phyloP scores from a whole-genome alignment of 1,140 invertebrate species.

The Hylaeus anthracinus region DNA sequence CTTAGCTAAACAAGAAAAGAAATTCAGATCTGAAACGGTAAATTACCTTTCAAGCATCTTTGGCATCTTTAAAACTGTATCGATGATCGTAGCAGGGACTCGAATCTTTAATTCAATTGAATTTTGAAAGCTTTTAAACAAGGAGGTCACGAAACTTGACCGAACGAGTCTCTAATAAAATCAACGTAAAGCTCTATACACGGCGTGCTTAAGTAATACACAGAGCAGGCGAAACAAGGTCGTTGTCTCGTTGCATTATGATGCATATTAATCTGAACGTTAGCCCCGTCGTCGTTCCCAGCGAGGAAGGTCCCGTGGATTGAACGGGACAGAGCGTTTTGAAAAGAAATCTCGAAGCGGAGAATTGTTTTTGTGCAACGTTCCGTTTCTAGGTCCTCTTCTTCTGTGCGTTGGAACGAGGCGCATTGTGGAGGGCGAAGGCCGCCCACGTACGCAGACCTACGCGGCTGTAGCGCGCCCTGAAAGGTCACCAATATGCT shows the following conservation, averaged over 20 bases:
- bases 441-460: not conserved
- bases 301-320: not conserved
- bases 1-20: too few relatives aligned
- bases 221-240: not conserved
- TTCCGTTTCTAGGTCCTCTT: conserved; percentile 27
- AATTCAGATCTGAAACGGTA: too few relatives aligned
- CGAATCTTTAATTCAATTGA: too few relatives aligned
- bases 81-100: too few relatives aligned
- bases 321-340: not conserved
- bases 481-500: conserved; percentile 52
- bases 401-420: conserved; percentile 17
- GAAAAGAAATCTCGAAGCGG: conserved; percentile 2
- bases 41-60: too few relatives aligned
- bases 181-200: not conserved
- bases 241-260: not conserved
- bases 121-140: too few relatives aligned
- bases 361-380: conserved; percentile 13
- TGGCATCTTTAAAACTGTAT: too few relatives aligned
- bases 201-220: not conserved
- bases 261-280: not conserved
- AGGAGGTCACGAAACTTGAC: too few relatives aligned
- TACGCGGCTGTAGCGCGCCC: conserved; percentile 32
- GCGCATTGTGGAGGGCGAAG: conserved; percentile 9
- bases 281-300: not conserved
- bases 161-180: not conserved